These are phyloP conservation scores for Limonius californicus DNA, from an alignment of 1,140 invertebrate genomes.

Conservation along the genomic window DNA sequence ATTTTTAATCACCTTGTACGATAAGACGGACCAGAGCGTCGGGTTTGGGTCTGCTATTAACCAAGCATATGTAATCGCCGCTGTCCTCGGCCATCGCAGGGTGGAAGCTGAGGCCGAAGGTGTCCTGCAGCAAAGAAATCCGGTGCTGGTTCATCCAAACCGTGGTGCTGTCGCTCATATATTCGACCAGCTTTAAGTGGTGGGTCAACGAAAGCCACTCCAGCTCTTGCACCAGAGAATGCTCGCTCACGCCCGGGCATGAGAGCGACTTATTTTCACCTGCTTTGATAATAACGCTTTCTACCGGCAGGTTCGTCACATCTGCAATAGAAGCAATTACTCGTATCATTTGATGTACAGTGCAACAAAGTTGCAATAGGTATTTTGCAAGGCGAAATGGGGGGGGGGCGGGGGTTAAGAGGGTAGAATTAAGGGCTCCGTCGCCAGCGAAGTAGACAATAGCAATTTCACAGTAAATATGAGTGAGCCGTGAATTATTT, in stretches of 20 bases:
- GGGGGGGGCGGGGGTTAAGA: not conserved
- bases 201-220: constrained; percentile 54
- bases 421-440: not conserved
- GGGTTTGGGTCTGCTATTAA: constrained; percentile 62
- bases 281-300: constrained; percentile 58
- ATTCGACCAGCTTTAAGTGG: constrained; percentile 50
- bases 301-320: constrained; percentile 52
- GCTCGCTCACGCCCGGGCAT: constrained; percentile 63
- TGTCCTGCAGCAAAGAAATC: constrained; percentile 56
- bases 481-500: constrained; percentile 17
- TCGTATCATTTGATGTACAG: too few species aligned
- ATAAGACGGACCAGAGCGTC: constrained; percentile 60
- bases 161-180: constrained; percentile 52
- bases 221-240: constrained; percentile 58
- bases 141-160: constrained; percentile 52
- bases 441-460: not conserved
- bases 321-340: constrained; percentile 33
- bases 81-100: constrained; percentile 60
- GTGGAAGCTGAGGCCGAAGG: constrained; percentile 61
- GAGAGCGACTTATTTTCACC: constrained; percentile 60
- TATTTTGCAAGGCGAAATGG: too few species aligned
- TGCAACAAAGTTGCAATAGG: too few species aligned
- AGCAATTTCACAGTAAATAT: not conserved
- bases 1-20: constrained; percentile 57
- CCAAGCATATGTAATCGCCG: constrained; percentile 63